A percentile compares a stretch with the other conserved stretches of the same genome.
phyloP scores from a whole-genome alignment of 2,113 vertebrate genomes.

The Coreoperca whiteheadi region DNA sequence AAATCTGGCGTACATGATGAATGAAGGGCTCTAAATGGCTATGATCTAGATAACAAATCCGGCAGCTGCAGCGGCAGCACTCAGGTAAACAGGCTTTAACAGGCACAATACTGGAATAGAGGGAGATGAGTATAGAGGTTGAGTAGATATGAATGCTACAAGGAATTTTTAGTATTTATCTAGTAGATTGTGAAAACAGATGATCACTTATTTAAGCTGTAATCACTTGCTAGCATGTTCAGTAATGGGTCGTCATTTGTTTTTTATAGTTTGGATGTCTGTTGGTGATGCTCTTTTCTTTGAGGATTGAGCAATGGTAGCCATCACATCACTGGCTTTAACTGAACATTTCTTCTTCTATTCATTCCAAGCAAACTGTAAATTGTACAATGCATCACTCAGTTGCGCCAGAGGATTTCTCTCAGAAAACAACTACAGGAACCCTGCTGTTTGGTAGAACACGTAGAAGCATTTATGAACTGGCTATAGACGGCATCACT shows the following conservation, averaged over 20 bases:
- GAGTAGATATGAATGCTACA: background rate
- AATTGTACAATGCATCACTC: background rate
- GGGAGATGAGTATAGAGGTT: slow-evolving; percentile 1
- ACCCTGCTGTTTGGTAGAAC: background rate
- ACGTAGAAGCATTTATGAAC: background rate
- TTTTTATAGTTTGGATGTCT: background rate
- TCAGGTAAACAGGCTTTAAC: slow-evolving; percentile 32
- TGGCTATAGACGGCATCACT: background rate
- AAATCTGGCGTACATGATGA: slow-evolving; percentile 65
- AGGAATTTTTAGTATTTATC: background rate
- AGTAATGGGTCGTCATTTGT: background rate
- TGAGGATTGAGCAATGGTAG: background rate
- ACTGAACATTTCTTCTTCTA: background rate
- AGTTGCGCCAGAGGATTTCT: background rate
- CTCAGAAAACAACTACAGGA: background rate
- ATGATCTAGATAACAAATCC: slow-evolving; percentile 71
- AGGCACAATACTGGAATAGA: background rate
- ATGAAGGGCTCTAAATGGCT: slow-evolving; percentile 69
- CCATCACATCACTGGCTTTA: background rate
- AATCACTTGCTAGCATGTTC: background rate
- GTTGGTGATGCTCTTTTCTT: background rate
- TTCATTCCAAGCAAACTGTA: background rate
- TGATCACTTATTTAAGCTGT: background rate
- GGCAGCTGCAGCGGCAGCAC: slow-evolving; percentile 15
- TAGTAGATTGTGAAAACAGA: background rate